Conservation (phyloP, 2,888 invertebrate genomes). For the Norana najaformis region DNA sequence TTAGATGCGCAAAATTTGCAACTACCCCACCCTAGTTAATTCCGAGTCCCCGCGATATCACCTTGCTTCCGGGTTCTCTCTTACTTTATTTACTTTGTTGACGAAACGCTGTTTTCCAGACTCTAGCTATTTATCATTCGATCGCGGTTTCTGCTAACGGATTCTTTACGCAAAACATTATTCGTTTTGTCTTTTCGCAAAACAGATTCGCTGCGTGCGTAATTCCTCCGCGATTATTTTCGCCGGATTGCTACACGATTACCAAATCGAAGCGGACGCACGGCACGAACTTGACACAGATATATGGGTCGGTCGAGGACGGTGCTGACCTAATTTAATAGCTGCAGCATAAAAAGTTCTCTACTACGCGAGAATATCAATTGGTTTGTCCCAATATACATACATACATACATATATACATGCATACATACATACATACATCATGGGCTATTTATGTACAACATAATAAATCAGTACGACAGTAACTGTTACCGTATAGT, state of each 20-base stretch:
- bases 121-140: background rate
- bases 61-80: constrained; percentile 3
- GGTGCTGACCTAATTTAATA: background rate
- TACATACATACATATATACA: background rate
- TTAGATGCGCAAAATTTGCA: background rate
- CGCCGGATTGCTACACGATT: background rate
- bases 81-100: background rate
- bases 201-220: background rate
- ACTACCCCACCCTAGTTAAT: background rate
- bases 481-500: too few relatives aligned
- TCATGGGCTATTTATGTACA: too few relatives aligned
- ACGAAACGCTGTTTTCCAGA: background rate
- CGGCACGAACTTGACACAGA: background rate
- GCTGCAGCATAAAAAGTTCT: background rate
- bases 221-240: background rate
- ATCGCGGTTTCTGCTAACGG: background rate
- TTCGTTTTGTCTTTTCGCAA: background rate
- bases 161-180: background rate
- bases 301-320: background rate
- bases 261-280: background rate
- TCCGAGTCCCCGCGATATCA: background rate
- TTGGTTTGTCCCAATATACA: too few relatives aligned
- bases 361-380: too few relatives aligned
- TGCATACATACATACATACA: background rate
- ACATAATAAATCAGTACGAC: too few relatives aligned